Percentiles rank a stretch among this genome's conserved stretches.
Evolutionary conservation across 1,140 invertebrate species (phyloP).

Genomic region (Eumaeus atala): DNA sequence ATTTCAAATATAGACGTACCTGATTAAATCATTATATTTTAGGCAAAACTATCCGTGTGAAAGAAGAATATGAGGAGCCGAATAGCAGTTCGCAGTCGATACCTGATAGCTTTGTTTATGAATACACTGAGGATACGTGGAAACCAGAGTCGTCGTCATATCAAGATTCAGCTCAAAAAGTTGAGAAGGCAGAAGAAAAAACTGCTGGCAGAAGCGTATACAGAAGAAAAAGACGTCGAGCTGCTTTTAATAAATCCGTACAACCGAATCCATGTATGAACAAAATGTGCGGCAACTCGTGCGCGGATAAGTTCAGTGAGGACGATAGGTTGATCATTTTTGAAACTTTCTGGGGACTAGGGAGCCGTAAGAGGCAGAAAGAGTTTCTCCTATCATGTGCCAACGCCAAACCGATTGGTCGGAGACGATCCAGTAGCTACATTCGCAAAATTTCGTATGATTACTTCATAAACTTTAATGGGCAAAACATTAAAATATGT

Average conservation of each 20-base stretch:
- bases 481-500: not conserved
- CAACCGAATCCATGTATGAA: constrained; percentile 2
- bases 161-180: too few species aligned
- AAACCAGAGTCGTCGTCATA: not conserved
- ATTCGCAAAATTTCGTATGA: not conserved
- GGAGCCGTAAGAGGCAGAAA: not conserved
- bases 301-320: constrained; percentile 3
- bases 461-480: constrained; percentile 2
- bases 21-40: too few species aligned
- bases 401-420: not conserved
- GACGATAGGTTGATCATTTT: not conserved
- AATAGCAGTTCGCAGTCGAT: too few species aligned
- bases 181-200: too few species aligned
- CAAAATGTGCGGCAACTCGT: constrained; percentile 5
- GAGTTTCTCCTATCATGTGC: constrained; percentile 1
- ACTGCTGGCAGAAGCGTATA: not conserved
- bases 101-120: not conserved
- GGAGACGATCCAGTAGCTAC: not conserved
- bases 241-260: constrained; percentile 1
- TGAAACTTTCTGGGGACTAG: constrained; percentile 3
- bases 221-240: not conserved
- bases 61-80: too few species aligned
- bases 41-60: too few species aligned
- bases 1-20: too few species aligned
- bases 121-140: not conserved